Percentiles rank a stretch among this genome's conserved stretches.
These are phyloP conservation scores for Phylloscopus trochilus DNA, from an alignment of 2,113 vertebrate species.

Conservation along the genomic window DNA sequence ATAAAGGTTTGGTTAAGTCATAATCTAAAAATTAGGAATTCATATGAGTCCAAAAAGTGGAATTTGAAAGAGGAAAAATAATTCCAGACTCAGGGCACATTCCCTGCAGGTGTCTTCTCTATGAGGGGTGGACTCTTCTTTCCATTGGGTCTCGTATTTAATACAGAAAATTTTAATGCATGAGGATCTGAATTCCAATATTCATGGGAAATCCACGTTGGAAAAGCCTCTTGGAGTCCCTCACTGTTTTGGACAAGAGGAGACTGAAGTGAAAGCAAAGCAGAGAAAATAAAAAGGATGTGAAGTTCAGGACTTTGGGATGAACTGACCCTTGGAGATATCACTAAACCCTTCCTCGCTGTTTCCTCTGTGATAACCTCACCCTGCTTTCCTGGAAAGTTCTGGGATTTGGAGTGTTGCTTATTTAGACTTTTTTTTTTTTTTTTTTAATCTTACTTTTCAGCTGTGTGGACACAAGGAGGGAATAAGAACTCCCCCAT, in stretches of 20 bases:
- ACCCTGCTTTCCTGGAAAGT: not conserved
- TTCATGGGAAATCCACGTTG: not conserved
- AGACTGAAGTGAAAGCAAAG: not conserved
- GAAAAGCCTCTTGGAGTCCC: not conserved
- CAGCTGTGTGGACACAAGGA: not conserved
- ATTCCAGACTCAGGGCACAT: not conserved
- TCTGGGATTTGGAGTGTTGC: fast-evolving
- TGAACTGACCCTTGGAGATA: not conserved
- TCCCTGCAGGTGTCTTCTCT: not conserved
- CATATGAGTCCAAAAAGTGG: fast-evolving
- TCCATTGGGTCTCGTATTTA: not conserved
- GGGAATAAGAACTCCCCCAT: not conserved
- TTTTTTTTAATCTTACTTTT: not conserved
- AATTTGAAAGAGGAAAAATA: not conserved
- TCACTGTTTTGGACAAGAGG: not conserved
- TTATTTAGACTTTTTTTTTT: too few species aligned
- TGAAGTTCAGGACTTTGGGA: not conserved
- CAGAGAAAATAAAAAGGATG: not conserved
- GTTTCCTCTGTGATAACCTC: not conserved
- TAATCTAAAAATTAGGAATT: not conserved
- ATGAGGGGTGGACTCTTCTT: not conserved
- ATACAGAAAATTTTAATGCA: not conserved
- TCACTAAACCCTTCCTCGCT: fast-evolving
- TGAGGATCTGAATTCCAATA: not conserved
- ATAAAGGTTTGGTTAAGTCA: not conserved